Conservation (phyloP, 2,113 vertebrate species). For the Apteryx owenii region DNA sequence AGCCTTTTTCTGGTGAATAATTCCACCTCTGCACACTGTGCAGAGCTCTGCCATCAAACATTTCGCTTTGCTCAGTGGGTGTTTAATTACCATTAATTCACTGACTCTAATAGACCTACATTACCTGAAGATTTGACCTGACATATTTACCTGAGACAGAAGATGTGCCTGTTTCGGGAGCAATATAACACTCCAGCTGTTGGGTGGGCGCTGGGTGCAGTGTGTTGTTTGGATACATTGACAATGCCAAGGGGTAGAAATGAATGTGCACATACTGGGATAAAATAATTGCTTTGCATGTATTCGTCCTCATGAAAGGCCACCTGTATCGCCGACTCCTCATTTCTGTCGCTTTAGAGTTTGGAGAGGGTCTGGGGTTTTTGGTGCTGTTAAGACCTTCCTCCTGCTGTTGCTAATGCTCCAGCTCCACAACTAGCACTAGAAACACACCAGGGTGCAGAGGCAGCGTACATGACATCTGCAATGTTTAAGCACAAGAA, state of each 20-base stretch:
- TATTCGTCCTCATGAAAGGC: not conserved
- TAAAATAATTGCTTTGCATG: not conserved
- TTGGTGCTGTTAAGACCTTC: too few species aligned
- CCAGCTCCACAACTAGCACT: not conserved
- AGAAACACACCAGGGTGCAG: not conserved
- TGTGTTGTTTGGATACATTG: not conserved
- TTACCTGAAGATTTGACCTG: not conserved
- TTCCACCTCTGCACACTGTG: too few species aligned
- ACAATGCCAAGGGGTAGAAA: too few species aligned
- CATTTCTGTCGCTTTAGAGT: not conserved
- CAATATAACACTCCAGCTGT: too few species aligned
- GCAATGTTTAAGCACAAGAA: not conserved
- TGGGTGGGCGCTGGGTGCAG: too few species aligned
- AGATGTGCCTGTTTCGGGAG: not conserved
- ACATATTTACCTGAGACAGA: not conserved
- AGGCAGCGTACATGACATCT: not conserved
- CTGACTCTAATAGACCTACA: too few species aligned
- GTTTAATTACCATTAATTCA: not conserved
- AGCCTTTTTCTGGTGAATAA: not conserved
- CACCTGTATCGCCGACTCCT: not conserved
- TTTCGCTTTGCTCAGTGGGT: not conserved
- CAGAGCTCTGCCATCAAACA: not conserved
- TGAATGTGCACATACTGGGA: too few species aligned
- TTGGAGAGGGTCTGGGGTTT: not conserved
- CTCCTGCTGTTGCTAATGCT: not conserved